phyloP scores from a whole-genome alignment of 2,888 invertebrate species.

The Galerucella calmariensis region DNA sequence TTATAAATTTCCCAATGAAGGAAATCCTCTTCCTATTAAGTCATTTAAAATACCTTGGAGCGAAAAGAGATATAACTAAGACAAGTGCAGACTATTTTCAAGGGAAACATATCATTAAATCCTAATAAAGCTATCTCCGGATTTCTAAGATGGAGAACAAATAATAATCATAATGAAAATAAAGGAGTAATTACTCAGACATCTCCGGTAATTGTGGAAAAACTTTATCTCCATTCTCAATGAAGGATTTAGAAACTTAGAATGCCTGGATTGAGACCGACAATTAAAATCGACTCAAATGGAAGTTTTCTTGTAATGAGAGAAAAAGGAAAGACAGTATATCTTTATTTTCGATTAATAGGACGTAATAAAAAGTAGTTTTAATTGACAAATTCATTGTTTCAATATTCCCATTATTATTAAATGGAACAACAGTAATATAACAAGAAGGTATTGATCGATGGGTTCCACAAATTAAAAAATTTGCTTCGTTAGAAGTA shows the following conservation, averaged over 20 bases:
- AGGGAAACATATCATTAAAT: slow-evolving; percentile 45
- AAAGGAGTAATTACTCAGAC: slow-evolving; percentile 49
- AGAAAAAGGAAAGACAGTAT: background rate
- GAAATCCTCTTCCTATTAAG: slow-evolving; percentile 4
- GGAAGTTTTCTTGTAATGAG: background rate
- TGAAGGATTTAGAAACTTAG: slow-evolving; percentile 21
- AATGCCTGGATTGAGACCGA: background rate
- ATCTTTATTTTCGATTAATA: background rate
- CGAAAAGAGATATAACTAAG: slow-evolving; percentile 14
- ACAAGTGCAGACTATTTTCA: slow-evolving; percentile 8
- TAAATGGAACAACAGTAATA: too few relatives aligned
- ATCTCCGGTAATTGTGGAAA: slow-evolving; percentile 47
- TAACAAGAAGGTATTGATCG: too few relatives aligned
- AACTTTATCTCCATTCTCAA: slow-evolving; percentile 33
- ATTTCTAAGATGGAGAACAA: slow-evolving; percentile 44
- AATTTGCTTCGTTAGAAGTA: too few relatives aligned
- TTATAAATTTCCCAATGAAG: background rate
- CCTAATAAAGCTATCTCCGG: slow-evolving; percentile 43
- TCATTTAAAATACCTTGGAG: slow-evolving; percentile 6
- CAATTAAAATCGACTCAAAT: slow-evolving; percentile 16
- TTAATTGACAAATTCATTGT: background rate
- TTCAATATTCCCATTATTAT: background rate
- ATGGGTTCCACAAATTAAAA: too few relatives aligned
- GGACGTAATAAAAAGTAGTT: background rate
- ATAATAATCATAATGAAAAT: slow-evolving; percentile 50